Evolutionary conservation across 1,140 invertebrate genomes (phyloP).

Genomic region (Oedothorax gibbosus): DNA sequence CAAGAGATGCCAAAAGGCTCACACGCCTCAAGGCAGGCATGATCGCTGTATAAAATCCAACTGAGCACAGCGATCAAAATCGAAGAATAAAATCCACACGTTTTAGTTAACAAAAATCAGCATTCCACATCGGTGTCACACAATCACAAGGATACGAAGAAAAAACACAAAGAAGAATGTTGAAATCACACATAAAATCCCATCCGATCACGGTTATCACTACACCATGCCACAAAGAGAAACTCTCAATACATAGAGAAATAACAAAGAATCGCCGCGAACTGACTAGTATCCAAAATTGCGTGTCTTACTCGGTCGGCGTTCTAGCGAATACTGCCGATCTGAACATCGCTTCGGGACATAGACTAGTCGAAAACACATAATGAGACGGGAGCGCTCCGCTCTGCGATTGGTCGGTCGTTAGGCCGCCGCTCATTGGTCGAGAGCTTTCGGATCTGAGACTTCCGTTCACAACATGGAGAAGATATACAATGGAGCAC

Average conservation of each 20-base stretch:
- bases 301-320: conserved; percentile 8
- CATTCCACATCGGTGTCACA: neutral
- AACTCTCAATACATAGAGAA: too few species aligned
- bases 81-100: conserved; percentile 28
- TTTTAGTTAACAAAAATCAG: conserved; percentile 11
- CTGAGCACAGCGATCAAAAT: conserved; percentile 39
- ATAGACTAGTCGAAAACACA: conserved; percentile 46
- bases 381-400: conserved; percentile 38
- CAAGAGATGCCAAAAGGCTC: neutral
- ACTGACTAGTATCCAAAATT: conserved; percentile 45
- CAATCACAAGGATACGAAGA: conserved; percentile 1
- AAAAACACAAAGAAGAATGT: neutral
- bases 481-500: conserved; percentile 26
- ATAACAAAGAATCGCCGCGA: neutral
- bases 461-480: conserved; percentile 51
- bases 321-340: conserved; percentile 20
- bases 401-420: conserved; percentile 22
- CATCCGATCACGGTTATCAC: neutral
- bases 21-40: conserved; percentile 19
- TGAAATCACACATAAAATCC: neutral
- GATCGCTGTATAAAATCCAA: conserved; percentile 53
- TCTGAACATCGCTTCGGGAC: conserved; percentile 14
- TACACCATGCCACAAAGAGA: too few species aligned
- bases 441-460: conserved; percentile 6
- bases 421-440: conserved; percentile 12